Conservation (phyloP, 2,797 vertebrate genomes). For the Eutrigla gurnardus region DNA sequence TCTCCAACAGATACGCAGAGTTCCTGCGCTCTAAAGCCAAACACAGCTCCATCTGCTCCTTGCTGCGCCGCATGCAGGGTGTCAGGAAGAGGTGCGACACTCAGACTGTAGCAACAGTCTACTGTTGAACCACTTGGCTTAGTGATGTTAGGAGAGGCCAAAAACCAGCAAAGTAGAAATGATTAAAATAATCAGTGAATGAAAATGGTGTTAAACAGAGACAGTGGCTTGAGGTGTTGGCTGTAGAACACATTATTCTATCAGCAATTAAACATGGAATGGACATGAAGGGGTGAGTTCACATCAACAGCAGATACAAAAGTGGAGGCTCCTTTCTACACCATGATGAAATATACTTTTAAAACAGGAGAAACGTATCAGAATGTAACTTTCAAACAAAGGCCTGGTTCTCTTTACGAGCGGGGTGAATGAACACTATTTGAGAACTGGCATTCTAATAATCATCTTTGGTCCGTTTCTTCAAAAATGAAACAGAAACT, state of each 20-base stretch:
- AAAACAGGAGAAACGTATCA: not conserved
- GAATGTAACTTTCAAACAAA: not conserved
- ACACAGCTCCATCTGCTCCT: conserved; percentile 81
- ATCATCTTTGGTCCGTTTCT: not conserved
- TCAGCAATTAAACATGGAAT: not conserved
- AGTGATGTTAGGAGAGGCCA: not conserved
- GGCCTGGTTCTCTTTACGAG: not conserved
- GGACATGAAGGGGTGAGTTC: not conserved
- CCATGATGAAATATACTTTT: not conserved
- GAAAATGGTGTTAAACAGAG: not conserved
- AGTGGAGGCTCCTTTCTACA: not conserved
- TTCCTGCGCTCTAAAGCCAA: conserved; percentile 85
- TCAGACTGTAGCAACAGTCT: not conserved
- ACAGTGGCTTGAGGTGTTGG: not conserved
- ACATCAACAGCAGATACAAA: not conserved
- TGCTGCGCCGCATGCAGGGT: conserved; percentile 81
- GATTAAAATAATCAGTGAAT: not conserved
- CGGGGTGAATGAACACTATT: not conserved
- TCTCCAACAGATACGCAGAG: conserved; percentile 86
- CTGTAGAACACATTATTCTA: not conserved
- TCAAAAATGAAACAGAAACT: not conserved
- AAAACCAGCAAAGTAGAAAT: not conserved
- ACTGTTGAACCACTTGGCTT: not conserved
- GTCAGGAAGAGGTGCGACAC: conserved; percentile 77
- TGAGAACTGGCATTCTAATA: not conserved